Conservation (phyloP, 2,888 invertebrate genomes). For the Trachelus stipa region DNA sequence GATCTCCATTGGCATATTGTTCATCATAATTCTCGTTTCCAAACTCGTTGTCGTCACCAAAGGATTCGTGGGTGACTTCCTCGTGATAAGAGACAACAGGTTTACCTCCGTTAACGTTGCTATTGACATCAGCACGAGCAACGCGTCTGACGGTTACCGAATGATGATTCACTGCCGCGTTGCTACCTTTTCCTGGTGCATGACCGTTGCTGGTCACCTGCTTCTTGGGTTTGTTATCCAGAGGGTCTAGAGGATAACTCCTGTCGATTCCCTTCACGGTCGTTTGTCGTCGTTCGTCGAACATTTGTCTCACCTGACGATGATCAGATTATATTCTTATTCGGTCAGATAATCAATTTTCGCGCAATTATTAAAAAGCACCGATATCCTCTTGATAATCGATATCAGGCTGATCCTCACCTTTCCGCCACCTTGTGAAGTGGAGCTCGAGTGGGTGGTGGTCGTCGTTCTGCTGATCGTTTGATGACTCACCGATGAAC, state of each 20-base stretch:
- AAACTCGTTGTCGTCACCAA: conserved; percentile 57
- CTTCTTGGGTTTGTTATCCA: conserved; percentile 69
- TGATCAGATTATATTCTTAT: background rate
- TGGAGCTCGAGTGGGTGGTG: conserved; percentile 47
- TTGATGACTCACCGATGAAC: conserved; percentile 44
- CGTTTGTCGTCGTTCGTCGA: conserved; percentile 82
- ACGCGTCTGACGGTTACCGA: conserved; percentile 59
- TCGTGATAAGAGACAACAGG: conserved; percentile 63
- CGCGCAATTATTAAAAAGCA: background rate
- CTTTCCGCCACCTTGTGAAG: conserved; percentile 52
- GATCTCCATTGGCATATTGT: conserved; percentile 45
- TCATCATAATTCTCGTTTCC: conserved; percentile 47
- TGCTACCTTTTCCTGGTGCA: conserved; percentile 58
- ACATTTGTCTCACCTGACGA: conserved; percentile 83
- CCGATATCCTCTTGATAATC: background rate
- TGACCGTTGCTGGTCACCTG: conserved; percentile 45
- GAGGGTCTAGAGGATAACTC: conserved; percentile 84
- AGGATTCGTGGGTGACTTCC: conserved; percentile 58
- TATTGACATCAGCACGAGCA: conserved; percentile 61
- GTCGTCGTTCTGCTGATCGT: conserved; percentile 47
- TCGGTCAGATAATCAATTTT: background rate
- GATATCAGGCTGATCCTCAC: conserved; percentile 29
- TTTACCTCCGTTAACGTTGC: conserved; percentile 62
- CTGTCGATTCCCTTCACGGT: conserved; percentile 79
- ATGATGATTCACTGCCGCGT: conserved; percentile 61